phyloP scores from a whole-genome alignment of 2,113 vertebrate genomes.

The Canis aureus region DNA sequence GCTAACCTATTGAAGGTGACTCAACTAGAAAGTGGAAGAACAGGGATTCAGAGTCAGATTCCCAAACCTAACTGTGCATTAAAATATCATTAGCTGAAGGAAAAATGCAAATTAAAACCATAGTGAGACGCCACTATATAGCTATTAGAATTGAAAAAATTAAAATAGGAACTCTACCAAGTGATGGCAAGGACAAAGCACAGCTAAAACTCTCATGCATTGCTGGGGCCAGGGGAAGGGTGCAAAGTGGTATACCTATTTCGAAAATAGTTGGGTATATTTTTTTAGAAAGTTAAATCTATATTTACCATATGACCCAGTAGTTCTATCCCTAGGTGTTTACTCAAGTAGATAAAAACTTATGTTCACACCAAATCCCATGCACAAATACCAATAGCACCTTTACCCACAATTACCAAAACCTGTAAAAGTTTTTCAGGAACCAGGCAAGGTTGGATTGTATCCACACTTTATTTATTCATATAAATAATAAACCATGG shows the following conservation, averaged over 20 bases:
- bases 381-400: not conserved
- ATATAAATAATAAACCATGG: not conserved
- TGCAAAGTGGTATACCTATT: not conserved
- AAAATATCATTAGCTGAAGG: not conserved
- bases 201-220: not conserved
- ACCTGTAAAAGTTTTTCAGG: not conserved
- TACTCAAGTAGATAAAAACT: constrained; percentile 16
- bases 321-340: not conserved
- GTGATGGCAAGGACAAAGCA: not conserved
- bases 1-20: not conserved
- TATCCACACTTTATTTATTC: no score
- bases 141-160: not conserved
- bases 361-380: not conserved
- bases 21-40: not conserved
- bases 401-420: not conserved
- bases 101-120: constrained; percentile 19
- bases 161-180: not conserved
- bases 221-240: not conserved
- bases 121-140: not conserved
- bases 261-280: not conserved
- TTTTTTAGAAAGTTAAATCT: not conserved
- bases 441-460: no score
- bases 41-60: not conserved
- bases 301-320: not conserved
- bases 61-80: not conserved